These are phyloP conservation scores for Poeciliopsis turneri DNA, from an alignment of 2,797 vertebrate genomes.

Conservation along the genomic window DNA sequence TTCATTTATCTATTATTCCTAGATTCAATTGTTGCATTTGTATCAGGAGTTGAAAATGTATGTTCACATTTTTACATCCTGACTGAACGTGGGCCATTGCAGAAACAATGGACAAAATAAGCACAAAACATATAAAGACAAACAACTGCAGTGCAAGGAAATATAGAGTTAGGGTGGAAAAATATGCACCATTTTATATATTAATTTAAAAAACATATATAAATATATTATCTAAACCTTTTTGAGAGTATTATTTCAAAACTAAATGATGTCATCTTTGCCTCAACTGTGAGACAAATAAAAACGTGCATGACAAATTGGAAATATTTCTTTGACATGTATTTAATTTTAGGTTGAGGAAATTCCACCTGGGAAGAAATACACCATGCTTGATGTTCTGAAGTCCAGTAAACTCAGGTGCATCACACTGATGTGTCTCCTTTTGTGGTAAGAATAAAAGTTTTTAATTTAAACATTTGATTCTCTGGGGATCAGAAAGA, in stretches of 20 bases:
- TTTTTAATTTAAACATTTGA: background rate
- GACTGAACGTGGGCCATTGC: background rate
- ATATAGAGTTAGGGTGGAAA: background rate
- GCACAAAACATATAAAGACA: background rate
- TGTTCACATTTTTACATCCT: background rate
- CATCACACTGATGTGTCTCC: slow-evolving; percentile 89
- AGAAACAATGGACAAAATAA: background rate
- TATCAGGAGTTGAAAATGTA: background rate
- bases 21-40: background rate
- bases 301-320: background rate
- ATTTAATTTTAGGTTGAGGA: slow-evolving; percentile 35
- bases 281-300: background rate
- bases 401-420: slow-evolving; percentile 86
- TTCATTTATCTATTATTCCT: background rate
- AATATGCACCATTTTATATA: background rate
- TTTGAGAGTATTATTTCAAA: background rate
- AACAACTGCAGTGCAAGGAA: background rate
- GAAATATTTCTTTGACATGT: background rate
- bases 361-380: slow-evolving; percentile 49
- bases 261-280: background rate
- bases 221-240: background rate
- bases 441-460: slow-evolving; percentile 85
- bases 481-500: background rate
- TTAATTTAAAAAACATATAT: background rate
- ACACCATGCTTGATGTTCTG: slow-evolving; percentile 86